Evolutionary conservation across 1,140 invertebrate species (phyloP), one percentile per base, ranked within the genome.

Genomic region (Cylas formicarius): DNA sequence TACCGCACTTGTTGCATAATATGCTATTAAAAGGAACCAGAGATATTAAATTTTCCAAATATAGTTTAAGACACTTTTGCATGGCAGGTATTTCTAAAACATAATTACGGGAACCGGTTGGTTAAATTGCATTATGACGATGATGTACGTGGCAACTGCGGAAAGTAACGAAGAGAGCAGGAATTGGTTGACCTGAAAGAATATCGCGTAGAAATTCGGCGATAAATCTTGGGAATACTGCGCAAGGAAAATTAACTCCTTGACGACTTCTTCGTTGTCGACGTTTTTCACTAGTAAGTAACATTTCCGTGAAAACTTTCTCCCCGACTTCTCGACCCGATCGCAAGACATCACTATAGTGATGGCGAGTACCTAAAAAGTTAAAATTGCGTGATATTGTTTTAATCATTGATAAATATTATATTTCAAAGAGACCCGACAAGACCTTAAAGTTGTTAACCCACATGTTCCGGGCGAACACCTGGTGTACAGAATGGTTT

Each of bases 61-160:
- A n/a, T n/a, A n/a, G n/a, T n/a, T n/a, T n/a, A n/a, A n/a, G n/a
- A n/a, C n/a, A n/a, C n/a, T n/a, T n/a, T n/a, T n/a, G n/a, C n/a
- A n/a, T n/a, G n/a, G n/a, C n/a, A n/a, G n/a, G n/a, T n/a, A n/a
- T n/a, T n/a, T n/a, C n/a, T n/a, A n/a, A n/a, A n/a, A n/a, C n/a
- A n/a, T n/a, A n/a, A n/a, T n/a, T n/a, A n/a, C n/a, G n/a, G n/a
- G n/a, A n/a, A 38, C n/a, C 6, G 19, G 18, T 20, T 19, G 7
- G 16, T 41, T 47, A 22, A 52, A 52, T 19, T 52, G 44, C 31
- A 52, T 43, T 6, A 47, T 39, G 4, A 47, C 44, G 1, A 52
- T 39, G 4, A 52, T 28, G 20, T 52, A 47, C 1, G 44, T 47
- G 5, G 29, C 35, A 9, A 47, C 22, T 4, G 44, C 24, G 14